phyloP scores from a whole-genome alignment of 2,113 vertebrate genomes.

The Ailurus styani region DNA sequence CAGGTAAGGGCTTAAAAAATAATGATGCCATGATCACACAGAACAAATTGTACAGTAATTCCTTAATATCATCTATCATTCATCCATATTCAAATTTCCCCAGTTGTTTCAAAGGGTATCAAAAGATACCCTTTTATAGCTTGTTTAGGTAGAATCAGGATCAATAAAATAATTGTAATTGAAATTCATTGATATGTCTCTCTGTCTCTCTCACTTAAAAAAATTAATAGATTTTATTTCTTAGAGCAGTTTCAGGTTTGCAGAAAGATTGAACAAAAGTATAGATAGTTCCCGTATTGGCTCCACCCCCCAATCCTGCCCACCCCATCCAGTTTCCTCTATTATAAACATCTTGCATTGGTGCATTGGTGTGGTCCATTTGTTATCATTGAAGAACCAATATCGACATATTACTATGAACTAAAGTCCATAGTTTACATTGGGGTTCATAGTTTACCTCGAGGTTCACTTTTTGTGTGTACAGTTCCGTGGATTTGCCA shows the following conservation, averaged over 20 bases:
- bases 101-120: not conserved
- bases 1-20: not conserved
- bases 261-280: not conserved
- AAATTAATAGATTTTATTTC: not conserved
- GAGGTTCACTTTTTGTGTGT: not conserved
- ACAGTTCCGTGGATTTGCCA: not conserved
- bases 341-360: not conserved
- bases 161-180: not conserved
- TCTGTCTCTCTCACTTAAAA: not conserved
- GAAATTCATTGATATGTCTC: not conserved
- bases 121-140: not conserved
- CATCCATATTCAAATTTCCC: not conserved
- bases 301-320: not conserved
- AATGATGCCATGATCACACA: not conserved
- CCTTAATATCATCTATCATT: not conserved
- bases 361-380: not conserved
- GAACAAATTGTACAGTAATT: not conserved
- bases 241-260: not conserved
- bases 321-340: not conserved
- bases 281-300: not conserved
- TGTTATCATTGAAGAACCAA: not conserved
- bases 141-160: not conserved
- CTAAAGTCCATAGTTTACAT: not conserved
- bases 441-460: not conserved
- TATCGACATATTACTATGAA: not conserved